These are phyloP conservation scores for Bursaphelenchus mucronatus DNA, from an alignment of 1,140 invertebrate species.

Conservation along the genomic window DNA sequence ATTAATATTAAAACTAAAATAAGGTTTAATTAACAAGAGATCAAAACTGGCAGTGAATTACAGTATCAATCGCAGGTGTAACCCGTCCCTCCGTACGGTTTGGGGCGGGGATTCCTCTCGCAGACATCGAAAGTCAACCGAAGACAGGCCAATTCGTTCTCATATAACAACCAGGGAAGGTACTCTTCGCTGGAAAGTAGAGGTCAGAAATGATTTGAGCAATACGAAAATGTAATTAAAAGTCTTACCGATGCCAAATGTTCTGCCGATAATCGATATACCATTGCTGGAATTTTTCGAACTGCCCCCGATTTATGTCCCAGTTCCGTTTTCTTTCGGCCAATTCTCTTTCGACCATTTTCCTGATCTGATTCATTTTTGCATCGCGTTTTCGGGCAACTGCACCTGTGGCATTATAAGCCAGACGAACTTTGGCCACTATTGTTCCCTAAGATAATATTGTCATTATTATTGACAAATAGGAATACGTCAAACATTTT, in stretches of 20 bases:
- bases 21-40: slow-evolving; percentile 5
- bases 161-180: slow-evolving; percentile 58
- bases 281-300: slow-evolving; percentile 57
- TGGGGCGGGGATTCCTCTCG: slow-evolving; percentile 47
- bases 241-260: slow-evolving; percentile 53
- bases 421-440: slow-evolving; percentile 57
- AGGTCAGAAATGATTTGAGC: slow-evolving; percentile 13
- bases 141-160: slow-evolving; percentile 60
- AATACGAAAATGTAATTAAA: background rate
- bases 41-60: slow-evolving; percentile 10
- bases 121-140: slow-evolving; percentile 60
- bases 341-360: slow-evolving; percentile 46
- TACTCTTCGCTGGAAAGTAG: slow-evolving; percentile 56
- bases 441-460: slow-evolving; percentile 52
- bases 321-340: slow-evolving; percentile 40
- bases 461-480: slow-evolving; percentile 1
- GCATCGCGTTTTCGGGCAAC: slow-evolving; percentile 43
- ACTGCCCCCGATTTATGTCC: slow-evolving; percentile 57
- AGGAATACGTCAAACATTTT: slow-evolving; percentile 5
- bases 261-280: slow-evolving; percentile 57
- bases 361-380: slow-evolving; percentile 58
- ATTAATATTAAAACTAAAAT: too few relatives aligned
- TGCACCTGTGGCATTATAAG: slow-evolving; percentile 54
- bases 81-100: slow-evolving; percentile 43
- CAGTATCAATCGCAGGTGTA: slow-evolving; percentile 50